phyloP scores from a whole-genome alignment of 2,888 invertebrate genomes.

The Phrixothrix hirtus region DNA sequence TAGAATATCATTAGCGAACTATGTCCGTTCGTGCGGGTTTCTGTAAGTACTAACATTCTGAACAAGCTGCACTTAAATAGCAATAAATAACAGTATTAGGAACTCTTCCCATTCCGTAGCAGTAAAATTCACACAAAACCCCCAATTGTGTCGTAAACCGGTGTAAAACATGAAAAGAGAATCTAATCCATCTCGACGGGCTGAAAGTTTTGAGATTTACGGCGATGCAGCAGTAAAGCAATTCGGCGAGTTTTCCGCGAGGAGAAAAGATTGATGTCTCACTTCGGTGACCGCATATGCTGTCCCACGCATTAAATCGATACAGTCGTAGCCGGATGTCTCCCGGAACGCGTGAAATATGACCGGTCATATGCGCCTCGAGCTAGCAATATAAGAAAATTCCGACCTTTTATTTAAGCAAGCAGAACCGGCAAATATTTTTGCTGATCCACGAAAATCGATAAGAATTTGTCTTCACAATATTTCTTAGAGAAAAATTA shows the following conservation, averaged over 20 bases:
- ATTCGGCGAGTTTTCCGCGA: slow-evolving; percentile 38
- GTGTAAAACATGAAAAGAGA: slow-evolving; percentile 49
- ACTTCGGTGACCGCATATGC: slow-evolving; percentile 49
- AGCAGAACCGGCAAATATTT: slow-evolving; percentile 29
- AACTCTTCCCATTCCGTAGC: slow-evolving; percentile 17
- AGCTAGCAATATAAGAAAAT: slow-evolving; percentile 33
- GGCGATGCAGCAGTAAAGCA: slow-evolving; percentile 44
- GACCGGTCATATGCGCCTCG: slow-evolving; percentile 34
- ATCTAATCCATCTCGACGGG: slow-evolving; percentile 50
- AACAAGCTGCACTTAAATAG: slow-evolving; percentile 16
- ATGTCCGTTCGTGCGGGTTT: neutral
- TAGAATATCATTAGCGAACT: slow-evolving; percentile 4
- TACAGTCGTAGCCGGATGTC: slow-evolving; percentile 39
- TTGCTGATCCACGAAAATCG: slow-evolving; percentile 27
- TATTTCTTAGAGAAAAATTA: slow-evolving; percentile 5
- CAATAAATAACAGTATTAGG: slow-evolving; percentile 18
- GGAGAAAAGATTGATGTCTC: slow-evolving; percentile 50
- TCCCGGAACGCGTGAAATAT: slow-evolving; percentile 39
- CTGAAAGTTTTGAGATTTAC: slow-evolving; percentile 47
- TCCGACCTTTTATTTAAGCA: slow-evolving; percentile 35
- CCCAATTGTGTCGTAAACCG: slow-evolving; percentile 49
- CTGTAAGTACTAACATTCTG: slow-evolving; percentile 3
- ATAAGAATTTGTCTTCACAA: slow-evolving; percentile 23
- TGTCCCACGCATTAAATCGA: slow-evolving; percentile 42
- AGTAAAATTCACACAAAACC: slow-evolving; percentile 38